Evolutionary conservation across 2,888 invertebrate genomes (phyloP), one percentile per base, ranked within the genome.

Genomic region (Pseudococcus longispinus): DNA sequence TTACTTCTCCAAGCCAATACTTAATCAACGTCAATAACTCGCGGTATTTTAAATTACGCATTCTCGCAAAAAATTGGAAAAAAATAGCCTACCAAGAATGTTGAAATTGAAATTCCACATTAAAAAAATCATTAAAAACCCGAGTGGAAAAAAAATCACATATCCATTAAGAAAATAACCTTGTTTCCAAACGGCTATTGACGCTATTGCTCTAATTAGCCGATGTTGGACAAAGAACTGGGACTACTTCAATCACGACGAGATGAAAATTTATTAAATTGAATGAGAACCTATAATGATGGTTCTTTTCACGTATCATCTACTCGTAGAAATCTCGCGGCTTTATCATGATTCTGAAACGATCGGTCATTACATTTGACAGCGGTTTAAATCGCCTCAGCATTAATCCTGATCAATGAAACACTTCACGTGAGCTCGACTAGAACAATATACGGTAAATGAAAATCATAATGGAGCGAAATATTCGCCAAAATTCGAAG

Each of bases 181-280:
- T 70, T 29, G 70, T 70, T 70, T 70, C 37, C 15, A 70, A 70
- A 15, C 15, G 5, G 70, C 70, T 70, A 70, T 70, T 18, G 29
- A 70, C 5, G 70, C 70, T 70, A 70, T 70, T 29, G 70, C 29
- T 70, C 70, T 70, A 70, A 70, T 70, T 70, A 70, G 70, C 29
- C 15, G 18, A 5, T 29, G 9, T 18, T 29, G 18, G 70, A 70
- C 70, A 70, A 70, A 70, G 70, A 70, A 70, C 29, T 70, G 29
- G 29, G 29, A 70, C 29, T 70, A 32, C 29, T 70, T 70, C 70
- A 70, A 70, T 70, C 70, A 70, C 13, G 60, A 15, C 70, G 29
- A 70, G 70, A 70, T 70, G 70, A 70, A 70, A 70, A 29, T 70
- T 32, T 70, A 70, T 70, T 70, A 70, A 70, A 70, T 70, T 29